Evolutionary conservation across 2,888 invertebrate genomes (phyloP).

Genomic region (Vannuccia rotundouncinata): DNA sequence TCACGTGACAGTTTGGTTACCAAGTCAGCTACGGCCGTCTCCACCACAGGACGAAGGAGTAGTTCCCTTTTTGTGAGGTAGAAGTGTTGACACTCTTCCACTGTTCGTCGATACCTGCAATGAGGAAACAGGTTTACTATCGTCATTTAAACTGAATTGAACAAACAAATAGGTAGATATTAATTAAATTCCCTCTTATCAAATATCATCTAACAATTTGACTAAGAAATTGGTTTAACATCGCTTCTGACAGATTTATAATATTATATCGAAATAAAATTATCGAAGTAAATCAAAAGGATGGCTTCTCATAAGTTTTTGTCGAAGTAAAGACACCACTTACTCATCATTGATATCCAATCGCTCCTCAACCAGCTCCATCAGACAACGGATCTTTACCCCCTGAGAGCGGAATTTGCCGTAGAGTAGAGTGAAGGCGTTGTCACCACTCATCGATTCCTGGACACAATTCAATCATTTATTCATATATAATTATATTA

Average conservation of each 20-base stretch:
- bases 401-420: slow-evolving; percentile 91
- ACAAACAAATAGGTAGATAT: too few relatives aligned
- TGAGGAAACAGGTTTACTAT: too few relatives aligned
- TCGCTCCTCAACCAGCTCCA: slow-evolving; percentile 73
- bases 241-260: too few relatives aligned
- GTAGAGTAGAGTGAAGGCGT: slow-evolving; percentile 73
- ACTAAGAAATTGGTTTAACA: too few relatives aligned
- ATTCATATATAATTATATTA: slow-evolving; percentile 70
- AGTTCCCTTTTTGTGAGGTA: slow-evolving; percentile 70
- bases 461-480: slow-evolving; percentile 68
- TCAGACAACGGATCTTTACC: slow-evolving; percentile 71
- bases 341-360: slow-evolving; percentile 48
- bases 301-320: too few relatives aligned
- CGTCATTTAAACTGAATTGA: too few relatives aligned
- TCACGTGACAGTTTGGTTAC: slow-evolving; percentile 63
- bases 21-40: slow-evolving; percentile 65
- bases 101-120: background rate
- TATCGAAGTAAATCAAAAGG: too few relatives aligned
- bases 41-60: slow-evolving; percentile 67
- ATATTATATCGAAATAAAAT: too few relatives aligned
- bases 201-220: too few relatives aligned
- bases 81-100: slow-evolving; percentile 69
- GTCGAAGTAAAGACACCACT: too few relatives aligned
- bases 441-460: slow-evolving; percentile 53
- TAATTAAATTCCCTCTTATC: too few relatives aligned